Base-by-base conservation (phyloP, 2,797 vertebrate genomes). In the Hybognathus amarus region DNA sequence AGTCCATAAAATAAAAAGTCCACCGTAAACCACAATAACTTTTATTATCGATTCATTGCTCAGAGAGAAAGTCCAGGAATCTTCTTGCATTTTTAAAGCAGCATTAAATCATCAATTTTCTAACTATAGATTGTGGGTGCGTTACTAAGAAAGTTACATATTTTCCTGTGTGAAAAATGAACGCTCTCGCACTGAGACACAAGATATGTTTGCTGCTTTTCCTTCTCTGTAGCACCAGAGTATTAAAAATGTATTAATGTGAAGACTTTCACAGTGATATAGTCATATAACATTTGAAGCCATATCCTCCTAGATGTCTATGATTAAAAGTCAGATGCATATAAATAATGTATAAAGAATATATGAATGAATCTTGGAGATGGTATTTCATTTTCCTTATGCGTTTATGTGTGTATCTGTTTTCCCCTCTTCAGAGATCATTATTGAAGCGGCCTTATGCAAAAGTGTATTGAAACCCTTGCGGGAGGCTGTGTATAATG, bases 391-490 rank as follows among this genome's bases (percentile, higher is more conserved):
- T n/a, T 68, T 52, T 1, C 24, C 20, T 20, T n/a, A 45, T 54
- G 6, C 12, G n/a, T 52, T 61, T 13, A 24, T 77, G 59, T 40
- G 47, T 74, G 12, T 83, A 6, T 79, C 33, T 82, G 47, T 83
- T 81, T 20, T 76, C 66, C 64, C 80, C 78, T 85, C 0, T 74
- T 27, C 91, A 99, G 98, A 99, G 85, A 93, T 90, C n/a, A 96
- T 98, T 2, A 95, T 95, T 11, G 97, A 99, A 91, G 96, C 96
- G 0, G 96, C 97, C 64, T 88, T 99, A 88, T 98, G 96, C 91
- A 99, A 99, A 87, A 96, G 96, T 54, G 96, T 99, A 5, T 92
- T 99, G 91, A 99, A 99, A 92, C 97, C 98, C 4, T 91, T 99
- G 80, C 95, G 96, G 78, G 95, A 96, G 54, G 91, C 96, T 2